Evolutionary conservation across 2,797 vertebrate species (phyloP), one percentile per base, ranked within the genome.

Genomic region (Ispidina picta): DNA sequence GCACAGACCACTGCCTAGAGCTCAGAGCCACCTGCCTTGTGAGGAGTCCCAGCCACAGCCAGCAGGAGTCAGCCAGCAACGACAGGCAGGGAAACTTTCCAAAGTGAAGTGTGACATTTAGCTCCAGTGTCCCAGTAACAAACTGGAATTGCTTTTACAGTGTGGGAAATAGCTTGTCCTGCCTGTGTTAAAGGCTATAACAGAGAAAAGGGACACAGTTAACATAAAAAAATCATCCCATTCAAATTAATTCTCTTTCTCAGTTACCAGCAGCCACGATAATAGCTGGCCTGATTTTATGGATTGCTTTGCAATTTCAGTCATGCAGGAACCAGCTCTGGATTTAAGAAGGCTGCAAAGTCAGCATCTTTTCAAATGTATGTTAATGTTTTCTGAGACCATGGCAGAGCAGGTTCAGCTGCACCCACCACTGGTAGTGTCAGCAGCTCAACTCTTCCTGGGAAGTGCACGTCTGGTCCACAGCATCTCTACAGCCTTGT

Each of bases 371-470:
- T 87, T 54, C 52, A 55, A 90, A 37, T 20, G 39, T 19, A 49
- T 74, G 90, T 89, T 35, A 89, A 91, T 83, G 55, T 85, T 84
- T 92, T 75, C 89, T 75, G 43, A 94, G 59, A 77, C 31, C 35
- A 59, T 5, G 22, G 88, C 1, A 22, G 86, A 91, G 75, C 84
- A 84, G 76, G 90, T 93, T 93, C 86, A 93, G 89, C 86, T 93
- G 91, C 87, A 92, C 76, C 74, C 83, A 81, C 86, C 93, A 81
- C 83, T 91, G 83, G 90, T 54, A 77, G 55, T 87, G 88, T 79
- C 83, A 91, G 88, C 58, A 87, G 69, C 59, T 37, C 15, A 86
- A 92, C 46, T 71, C 82, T 64, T 76, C 62, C 86, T 78, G 73
- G 52, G 52, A 89, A 94, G 75, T 28, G 48, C 28, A 8, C 0